Base-by-base conservation (phyloP, 2,113 vertebrate genomes). In the Dicentrarchus labrax region DNA sequence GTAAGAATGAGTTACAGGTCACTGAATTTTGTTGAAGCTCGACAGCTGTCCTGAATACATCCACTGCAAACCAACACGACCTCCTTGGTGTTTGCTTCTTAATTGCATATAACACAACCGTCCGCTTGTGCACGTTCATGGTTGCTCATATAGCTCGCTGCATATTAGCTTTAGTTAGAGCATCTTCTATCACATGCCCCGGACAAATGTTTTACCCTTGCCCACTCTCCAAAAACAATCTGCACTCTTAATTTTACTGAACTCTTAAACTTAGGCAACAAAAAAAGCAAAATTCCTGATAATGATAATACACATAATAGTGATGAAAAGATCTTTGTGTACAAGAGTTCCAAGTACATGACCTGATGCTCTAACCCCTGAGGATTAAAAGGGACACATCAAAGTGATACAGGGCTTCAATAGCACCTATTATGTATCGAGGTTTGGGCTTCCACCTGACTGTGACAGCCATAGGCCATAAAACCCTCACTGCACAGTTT, bases 281-380 rank as follows among this genome's bases (percentile, higher is more conserved):
- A 50, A 77, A 53, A 59, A 57, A 47, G 11, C 36, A 70, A 17
- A 2, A 36, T 68, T 69, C 12, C 30, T 22, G 60, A 50, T 9
- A 24, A 61, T 0, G 22, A 70, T 80, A n/a, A n/a, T n/a, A n/a
- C 43, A 0, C 51, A 36, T 57, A 64, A 67, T 9, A 24, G 47
- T 2, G 12, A 59, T 72, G 47, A 86, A 85, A 82, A 87, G 69
- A 50, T 48, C 22, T 83, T 70, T 88, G 79, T 86, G 51, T 79
- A 0, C 1, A 0, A 41, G 30, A 45, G 72, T 66, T 43, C 21
- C 4, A 2, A 24, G 83, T 66, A 64, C 17, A 2, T 79, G 80
- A 72, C 71, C 50, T 56, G 65, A 69, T 80, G 86, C 41, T 84
- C 9, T 1, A 82, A 84, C 60, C 78, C 64, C 12, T 1, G 72